These are phyloP conservation scores for Ceratosolen solmsi DNA, from an alignment of 1,140 invertebrate genomes.

Conservation along the genomic window DNA sequence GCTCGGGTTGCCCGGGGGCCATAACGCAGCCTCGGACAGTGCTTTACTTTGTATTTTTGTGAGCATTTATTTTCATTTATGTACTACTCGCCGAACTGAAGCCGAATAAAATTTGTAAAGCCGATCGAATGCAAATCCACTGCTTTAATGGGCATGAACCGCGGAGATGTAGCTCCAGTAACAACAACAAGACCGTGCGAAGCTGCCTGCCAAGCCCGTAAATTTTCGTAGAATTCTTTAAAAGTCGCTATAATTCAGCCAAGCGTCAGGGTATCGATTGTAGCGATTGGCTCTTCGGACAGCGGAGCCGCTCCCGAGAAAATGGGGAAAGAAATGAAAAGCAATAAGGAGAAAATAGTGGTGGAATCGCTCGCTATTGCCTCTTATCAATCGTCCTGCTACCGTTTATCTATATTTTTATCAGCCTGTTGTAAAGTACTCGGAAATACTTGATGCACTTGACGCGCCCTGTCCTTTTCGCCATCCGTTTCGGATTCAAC, in stretches of 20 bases:
- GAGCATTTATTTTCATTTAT: constrained; percentile 45
- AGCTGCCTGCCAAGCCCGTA: constrained; percentile 30
- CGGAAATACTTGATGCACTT: not conserved
- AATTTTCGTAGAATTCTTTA: constrained; percentile 52
- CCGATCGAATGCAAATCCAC: constrained; percentile 63
- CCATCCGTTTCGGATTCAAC: not conserved
- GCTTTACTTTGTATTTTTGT: constrained; percentile 32
- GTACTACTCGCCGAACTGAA: not conserved
- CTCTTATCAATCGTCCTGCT: not conserved
- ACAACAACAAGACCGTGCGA: not conserved
- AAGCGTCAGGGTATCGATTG: constrained; percentile 41
- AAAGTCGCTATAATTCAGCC: constrained; percentile 49
- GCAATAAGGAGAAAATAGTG: constrained; percentile 47
- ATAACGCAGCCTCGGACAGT: not conserved
- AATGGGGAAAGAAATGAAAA: constrained; percentile 44
- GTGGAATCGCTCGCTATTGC: not conserved
- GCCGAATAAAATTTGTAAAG: constrained; percentile 59
- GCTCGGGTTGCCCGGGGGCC: not conserved
- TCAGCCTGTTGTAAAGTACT: not conserved
- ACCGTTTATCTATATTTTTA: not conserved
- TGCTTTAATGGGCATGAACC: not conserved
- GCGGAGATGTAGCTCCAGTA: not conserved
- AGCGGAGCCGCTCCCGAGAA: constrained; percentile 12
- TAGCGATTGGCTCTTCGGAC: constrained; percentile 45
- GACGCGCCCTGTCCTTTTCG: not conserved